These are phyloP conservation scores for Bolinopsis microptera DNA, from an alignment of 37 sponge, comb jelly and placozoan species.

Conservation along the genomic window DNA sequence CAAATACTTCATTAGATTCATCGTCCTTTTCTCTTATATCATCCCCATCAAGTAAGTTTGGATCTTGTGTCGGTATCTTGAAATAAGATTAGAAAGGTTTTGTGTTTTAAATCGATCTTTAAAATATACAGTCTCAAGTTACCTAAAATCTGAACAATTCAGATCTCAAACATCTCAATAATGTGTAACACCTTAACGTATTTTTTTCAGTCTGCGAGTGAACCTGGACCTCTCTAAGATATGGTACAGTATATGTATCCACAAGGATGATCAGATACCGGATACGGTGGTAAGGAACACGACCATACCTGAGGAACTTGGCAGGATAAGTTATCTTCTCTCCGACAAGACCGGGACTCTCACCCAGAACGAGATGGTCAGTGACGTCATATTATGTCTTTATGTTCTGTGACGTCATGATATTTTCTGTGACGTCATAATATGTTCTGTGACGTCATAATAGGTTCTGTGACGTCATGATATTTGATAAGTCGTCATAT, in stretches of 20 bases:
- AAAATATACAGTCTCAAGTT: too few species aligned
- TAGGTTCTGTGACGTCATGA: too few species aligned
- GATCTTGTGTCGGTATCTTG: background rate
- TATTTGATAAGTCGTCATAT: too few species aligned
- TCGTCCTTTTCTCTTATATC: slow-evolving; percentile 93
- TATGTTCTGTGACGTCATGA: too few species aligned
- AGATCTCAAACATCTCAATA: too few species aligned
- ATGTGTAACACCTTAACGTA: too few species aligned
- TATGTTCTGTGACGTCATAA: too few species aligned
- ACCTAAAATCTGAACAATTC: too few species aligned
- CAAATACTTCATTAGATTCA: slow-evolving; percentile 77
- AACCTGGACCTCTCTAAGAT: slow-evolving; percentile 93
- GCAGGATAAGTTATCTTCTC: slow-evolving; percentile 83
- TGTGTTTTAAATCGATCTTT: background rate
- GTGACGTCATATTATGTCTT: too few species aligned
- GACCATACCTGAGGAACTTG: slow-evolving; percentile 95
- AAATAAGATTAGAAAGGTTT: background rate
- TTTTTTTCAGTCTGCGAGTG: slow-evolving; percentile 79
- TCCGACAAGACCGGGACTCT: slow-evolving; percentile 95
- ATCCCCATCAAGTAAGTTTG: slow-evolving; percentile 87
- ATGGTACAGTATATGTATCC: slow-evolving; percentile 84
- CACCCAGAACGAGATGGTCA: slow-evolving; percentile 92
- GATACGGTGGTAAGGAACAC: slow-evolving; percentile 85
- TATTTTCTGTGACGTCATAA: too few species aligned
- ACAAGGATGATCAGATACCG: slow-evolving; percentile 84